Evolutionary conservation across 2,888 invertebrate species (phyloP).

Genomic region (Pachymerium ferrugineum): DNA sequence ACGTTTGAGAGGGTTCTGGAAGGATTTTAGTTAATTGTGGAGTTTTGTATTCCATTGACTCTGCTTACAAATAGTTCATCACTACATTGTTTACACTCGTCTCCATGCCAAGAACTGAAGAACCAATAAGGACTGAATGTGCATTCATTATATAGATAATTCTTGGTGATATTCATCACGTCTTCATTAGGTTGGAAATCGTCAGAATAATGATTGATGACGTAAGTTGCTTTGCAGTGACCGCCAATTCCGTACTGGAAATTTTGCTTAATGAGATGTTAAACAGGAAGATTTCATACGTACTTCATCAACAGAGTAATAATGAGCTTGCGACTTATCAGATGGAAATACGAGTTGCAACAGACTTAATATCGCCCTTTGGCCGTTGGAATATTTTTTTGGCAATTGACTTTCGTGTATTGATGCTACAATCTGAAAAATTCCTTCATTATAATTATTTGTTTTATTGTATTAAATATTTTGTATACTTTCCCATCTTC

Average conservation of each 20-base stretch:
- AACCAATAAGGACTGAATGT: constrained; percentile 31
- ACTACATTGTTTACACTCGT: constrained; percentile 35
- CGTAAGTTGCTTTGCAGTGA: constrained; percentile 34
- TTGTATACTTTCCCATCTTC: background rate
- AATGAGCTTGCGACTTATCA: background rate
- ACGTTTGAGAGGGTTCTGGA: background rate
- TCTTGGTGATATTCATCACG: constrained; percentile 36
- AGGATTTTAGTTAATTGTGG: background rate
- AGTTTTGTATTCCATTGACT: too few relatives aligned
- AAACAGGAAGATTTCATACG: background rate
- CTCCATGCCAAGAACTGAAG: constrained; percentile 30
- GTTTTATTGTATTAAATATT: background rate
- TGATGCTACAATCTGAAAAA: background rate
- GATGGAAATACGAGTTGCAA: background rate
- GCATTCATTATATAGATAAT: constrained; percentile 23
- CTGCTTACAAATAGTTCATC: background rate
- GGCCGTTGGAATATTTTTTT: background rate
- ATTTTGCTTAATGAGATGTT: background rate
- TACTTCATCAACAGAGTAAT: background rate
- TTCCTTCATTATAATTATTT: background rate
- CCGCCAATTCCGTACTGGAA: constrained; percentile 32
- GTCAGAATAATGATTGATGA: constrained; percentile 30
- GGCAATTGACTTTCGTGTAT: background rate
- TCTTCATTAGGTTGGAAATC: constrained; percentile 11
- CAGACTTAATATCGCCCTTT: background rate